These are phyloP conservation scores for Neostethus bicornis DNA, from an alignment of 2,797 vertebrate species.

Conservation along the genomic window DNA sequence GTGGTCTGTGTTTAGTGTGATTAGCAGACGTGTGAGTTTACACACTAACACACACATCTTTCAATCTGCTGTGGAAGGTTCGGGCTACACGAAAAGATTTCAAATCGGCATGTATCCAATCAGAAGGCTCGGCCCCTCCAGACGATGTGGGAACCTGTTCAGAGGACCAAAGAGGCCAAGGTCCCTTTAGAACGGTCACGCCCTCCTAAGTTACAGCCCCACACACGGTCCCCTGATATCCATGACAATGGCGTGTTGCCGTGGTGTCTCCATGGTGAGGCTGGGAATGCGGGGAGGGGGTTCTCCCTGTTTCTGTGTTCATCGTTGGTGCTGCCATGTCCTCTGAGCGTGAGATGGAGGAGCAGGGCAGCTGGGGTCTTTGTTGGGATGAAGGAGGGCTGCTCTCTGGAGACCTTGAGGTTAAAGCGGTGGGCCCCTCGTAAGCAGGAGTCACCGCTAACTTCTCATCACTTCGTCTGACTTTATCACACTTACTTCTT, in stretches of 20 bases:
- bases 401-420: conserved; percentile 77
- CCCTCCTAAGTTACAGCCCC: conserved; percentile 50
- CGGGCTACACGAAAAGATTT: too few relatives aligned
- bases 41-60: conserved; percentile 7
- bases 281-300: conserved; percentile 83
- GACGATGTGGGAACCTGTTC: conserved; percentile 45
- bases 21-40: conserved; percentile 34
- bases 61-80: conserved; percentile 15
- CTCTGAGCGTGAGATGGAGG: conserved; percentile 62
- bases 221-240: conserved; percentile 85
- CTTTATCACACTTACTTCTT: too few relatives aligned
- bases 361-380: conserved; percentile 85
- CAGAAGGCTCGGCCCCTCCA: conserved; percentile 34
- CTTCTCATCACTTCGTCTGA: conserved; percentile 50
- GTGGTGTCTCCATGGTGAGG: conserved; percentile 89
- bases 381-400: conserved; percentile 79
- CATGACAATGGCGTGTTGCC: conserved; percentile 93
- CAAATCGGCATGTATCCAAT: conserved; percentile 36
- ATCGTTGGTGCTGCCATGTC: conserved; percentile 47
- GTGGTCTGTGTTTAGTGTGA: conserved; percentile 44
- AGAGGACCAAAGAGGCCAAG: conserved; percentile 69
- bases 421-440: conserved; percentile 74
- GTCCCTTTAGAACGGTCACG: conserved; percentile 61
- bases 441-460: conserved; percentile 73
- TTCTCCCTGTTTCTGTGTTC: conserved; percentile 67